Percentiles rank a stretch among this genome's conserved stretches.
These are phyloP conservation scores for Epizoanthus illoricatus DNA, from an alignment of 92 coral and sea anemone species.

Conservation along the genomic window DNA sequence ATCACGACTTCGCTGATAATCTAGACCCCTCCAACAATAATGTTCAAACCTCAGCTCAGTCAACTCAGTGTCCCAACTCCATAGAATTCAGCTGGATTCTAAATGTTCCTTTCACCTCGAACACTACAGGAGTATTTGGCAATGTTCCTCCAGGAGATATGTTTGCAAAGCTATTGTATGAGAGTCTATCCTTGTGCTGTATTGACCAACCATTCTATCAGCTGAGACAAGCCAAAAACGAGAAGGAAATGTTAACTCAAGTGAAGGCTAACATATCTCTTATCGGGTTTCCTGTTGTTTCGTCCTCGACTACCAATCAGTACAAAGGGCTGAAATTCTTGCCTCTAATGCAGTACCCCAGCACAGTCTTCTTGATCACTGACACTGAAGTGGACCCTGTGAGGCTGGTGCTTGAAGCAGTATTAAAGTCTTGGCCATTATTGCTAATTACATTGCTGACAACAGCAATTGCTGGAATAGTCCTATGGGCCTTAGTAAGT, in stretches of 20 bases:
- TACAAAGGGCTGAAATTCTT: background rate
- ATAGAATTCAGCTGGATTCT: background rate
- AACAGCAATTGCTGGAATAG: conserved; percentile 1
- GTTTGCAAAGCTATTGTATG: background rate
- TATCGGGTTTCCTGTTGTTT: background rate
- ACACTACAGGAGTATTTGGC: background rate
- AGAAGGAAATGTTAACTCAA: background rate
- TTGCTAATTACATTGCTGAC: background rate
- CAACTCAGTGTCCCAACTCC: background rate
- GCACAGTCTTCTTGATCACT: background rate
- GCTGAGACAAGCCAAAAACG: background rate
- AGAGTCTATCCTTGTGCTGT: background rate
- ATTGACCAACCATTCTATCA: background rate
- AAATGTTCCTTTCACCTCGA: background rate
- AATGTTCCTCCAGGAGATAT: background rate
- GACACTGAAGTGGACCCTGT: background rate
- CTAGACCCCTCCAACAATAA: no score
- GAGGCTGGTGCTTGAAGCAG: background rate
- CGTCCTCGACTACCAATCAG: background rate
- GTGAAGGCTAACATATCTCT: background rate
- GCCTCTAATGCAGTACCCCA: background rate
- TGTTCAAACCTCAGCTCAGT: no score
- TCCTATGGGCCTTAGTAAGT: background rate
- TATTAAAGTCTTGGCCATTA: conserved; percentile 6
- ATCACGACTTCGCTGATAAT: no score